Evolutionary conservation across 1,140 invertebrate genomes (phyloP).

Genomic region (Drosophila lini): DNA sequence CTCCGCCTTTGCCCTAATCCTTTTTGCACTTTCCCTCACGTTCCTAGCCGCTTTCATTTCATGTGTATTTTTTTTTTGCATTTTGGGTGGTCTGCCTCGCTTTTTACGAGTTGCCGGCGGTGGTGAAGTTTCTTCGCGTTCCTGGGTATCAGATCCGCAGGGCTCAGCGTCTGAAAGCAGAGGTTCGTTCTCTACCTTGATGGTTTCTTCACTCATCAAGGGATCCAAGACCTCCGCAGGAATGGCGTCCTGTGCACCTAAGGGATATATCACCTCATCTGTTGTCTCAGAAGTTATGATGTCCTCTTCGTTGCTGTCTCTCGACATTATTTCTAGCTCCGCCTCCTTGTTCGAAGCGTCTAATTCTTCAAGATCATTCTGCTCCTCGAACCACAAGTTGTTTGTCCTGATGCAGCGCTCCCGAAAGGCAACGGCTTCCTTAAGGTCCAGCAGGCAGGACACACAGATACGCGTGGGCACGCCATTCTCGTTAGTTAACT

Average conservation of each 20-base stretch:
- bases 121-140: background rate
- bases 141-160: background rate
- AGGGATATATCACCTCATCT: background rate
- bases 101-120: background rate
- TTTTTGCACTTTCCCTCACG: background rate
- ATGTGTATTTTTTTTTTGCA: background rate
- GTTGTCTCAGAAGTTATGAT: background rate
- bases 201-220: background rate
- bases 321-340: background rate
- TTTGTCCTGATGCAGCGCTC: conserved; percentile 38
- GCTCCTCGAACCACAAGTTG: conserved; percentile 2
- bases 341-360: background rate
- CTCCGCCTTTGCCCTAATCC: background rate
- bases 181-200: background rate
- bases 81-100: background rate
- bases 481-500: conserved; percentile 1
- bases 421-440: conserved; percentile 44
- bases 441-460: conserved; percentile 37
- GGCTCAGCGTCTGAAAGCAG: background rate
- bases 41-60: background rate
- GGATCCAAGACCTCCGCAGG: background rate
- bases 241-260: background rate
- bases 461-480: conserved; percentile 42
- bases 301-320: background rate
- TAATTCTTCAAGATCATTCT: too few species aligned